Base-by-base conservation (phyloP, 2,888 invertebrate genomes). In the Hemistola chrysoprasaria region DNA sequence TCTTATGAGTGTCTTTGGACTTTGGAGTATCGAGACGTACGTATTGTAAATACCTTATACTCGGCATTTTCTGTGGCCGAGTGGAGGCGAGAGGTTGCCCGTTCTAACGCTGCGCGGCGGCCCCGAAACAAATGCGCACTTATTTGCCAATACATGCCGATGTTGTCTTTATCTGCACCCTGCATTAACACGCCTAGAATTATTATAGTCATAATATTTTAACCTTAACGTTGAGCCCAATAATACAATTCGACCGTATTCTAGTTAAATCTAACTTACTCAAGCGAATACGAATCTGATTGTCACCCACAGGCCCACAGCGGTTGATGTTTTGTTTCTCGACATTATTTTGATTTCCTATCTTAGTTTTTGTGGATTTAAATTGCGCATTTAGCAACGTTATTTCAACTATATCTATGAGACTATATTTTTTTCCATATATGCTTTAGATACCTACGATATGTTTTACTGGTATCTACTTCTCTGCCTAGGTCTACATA, bases 41-140 rank as follows among this genome's bases (percentile, higher is more conserved):
- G 8, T 31, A n/a, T 8, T 30, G n/a, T 3, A n/a, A 5, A 27
- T 5, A 29, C 29, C 22, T 27, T 26, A 11, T 25, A 39, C 38
- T 38, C 1, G 8, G 7, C 1, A 11, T 21, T 8, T 27, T 10
- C 43, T 44, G 43, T 44, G 38, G 22, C 20, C 2, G 67, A 74
- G 74, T 71, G 39, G 16, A 50, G 44, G 50, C 80, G 77, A 77
- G 85, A 86, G 85, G 84, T 82, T 82, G 79, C 61, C 79, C 84
- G 70, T 74, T 84, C 82, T 78, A 80, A 75, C 72, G 65, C n/a
- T n/a, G n/a, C n/a, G n/a, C 66, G 73, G 68, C 69, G 79, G 71
- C 84, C 84, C 77, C 79, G 71, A 83, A 83, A 77, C 74, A 75
- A 79, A 83, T 72, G 76, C 76, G 58, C 70, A 75, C 76, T 72